Base-by-base conservation (phyloP, 2,888 invertebrate species). In the Diarsia dahlii region DNA sequence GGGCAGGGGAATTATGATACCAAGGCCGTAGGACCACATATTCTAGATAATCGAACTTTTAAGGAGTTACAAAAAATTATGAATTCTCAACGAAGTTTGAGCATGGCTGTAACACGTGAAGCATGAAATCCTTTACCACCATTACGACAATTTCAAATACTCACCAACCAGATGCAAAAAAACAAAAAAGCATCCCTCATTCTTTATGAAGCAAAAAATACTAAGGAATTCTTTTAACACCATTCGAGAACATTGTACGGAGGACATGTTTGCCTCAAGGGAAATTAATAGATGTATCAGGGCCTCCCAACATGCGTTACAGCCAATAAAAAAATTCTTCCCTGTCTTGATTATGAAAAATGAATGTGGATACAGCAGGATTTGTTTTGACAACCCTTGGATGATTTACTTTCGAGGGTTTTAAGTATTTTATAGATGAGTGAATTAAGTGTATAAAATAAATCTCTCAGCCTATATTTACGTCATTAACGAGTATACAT, bases 281-380 rank as follows among this genome's bases (percentile, higher is more conserved):
- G 89, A 89, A 89, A 89, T 89, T 89, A 90, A 89, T 90, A 86
- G 85, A 89, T 88, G 81, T 84, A 78, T 83, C 88, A 75, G 82
- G 68, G 68, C 72, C 71, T 80, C 54, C 74, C 75, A 78, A 85
- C 89, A 87, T 87, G 82, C 78, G 85, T 88, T 82, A 85, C 80
- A 81, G 63, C 82, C 82, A 83, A 85, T 89, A 87, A 86, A 89
- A 90, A 90, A 85, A 76, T 75, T 79, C 68, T 80, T 81, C 74
- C 74, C 54, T 76, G 69, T 72, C 77, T 72, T 52, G 58, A 66
- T 70, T 69, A 79, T 85, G 87, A 90, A 88, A 90, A 84, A 89
- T 88, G 87, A 85, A 83, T 71, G 74, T 39, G 74, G 73, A 71
- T 64, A 66, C 28, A 69, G 64, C 62, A 45, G 68, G 66, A 81